Evolutionary conservation across 2,888 invertebrate genomes (phyloP), one percentile per base, ranked within the genome.

Genomic region (Acronicta aceris): DNA sequence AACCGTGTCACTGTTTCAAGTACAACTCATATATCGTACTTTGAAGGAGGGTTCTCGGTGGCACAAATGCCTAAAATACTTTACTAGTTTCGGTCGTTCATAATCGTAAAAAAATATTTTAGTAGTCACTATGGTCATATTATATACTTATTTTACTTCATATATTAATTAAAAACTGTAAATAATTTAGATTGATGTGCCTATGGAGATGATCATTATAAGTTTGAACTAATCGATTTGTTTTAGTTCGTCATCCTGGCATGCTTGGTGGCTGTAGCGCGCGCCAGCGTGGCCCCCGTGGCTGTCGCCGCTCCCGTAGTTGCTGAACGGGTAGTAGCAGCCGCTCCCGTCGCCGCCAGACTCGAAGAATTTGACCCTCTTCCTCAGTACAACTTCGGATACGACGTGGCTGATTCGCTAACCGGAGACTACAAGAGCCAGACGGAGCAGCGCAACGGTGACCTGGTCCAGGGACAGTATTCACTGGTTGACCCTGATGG

Each of bases 351-450:
- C 4, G 87, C 89, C 2, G 92, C 92, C 5, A 84, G 89, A 16
- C 78, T 93, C 4, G 93, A 92, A 65, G 91, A 95, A 67, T 95
- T 94, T 81, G 96, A 96, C 77, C 94, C 95, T 0, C 83, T 93
- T 49, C 96, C 96, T 0, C 95, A 95, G 81, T 96, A 96, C 86
- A 84, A 86, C 65, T 94, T 88, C 61, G 94, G 92, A 56, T 94
- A 94, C 74, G 86, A 90, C 55, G 94, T 94, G 25, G 91, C 92
- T 0, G 94, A 94, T 67, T 86, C 90, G 0, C 84, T 93, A 41
- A 93, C 94, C 58, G 94, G 94, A 0, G 94, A 94, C 74, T 92
- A 89, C 84, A 94, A 94, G 81, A 91, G 88, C 61, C 94, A 92
- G 74, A 86, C 85, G 30, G 95, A 95, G 79, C 91, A 94, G 61